phyloP scores from a whole-genome alignment of 2,888 invertebrate genomes.

The Dasysyrphus albostriatus region DNA sequence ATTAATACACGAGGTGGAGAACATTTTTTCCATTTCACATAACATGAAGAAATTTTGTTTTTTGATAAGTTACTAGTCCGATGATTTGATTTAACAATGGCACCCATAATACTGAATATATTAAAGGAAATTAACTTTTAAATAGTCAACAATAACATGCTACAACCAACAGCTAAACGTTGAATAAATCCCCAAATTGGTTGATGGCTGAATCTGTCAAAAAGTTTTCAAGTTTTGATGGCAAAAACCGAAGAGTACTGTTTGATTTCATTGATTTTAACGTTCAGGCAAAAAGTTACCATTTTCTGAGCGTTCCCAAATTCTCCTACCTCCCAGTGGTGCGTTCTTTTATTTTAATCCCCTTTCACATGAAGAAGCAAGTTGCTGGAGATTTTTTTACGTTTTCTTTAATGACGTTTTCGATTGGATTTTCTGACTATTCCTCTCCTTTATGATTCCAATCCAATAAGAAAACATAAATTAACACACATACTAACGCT shows the following conservation, averaged over 20 bases:
- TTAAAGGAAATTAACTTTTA: slow-evolving; percentile 53
- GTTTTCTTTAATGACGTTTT: too few relatives aligned
- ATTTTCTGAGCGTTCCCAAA: not conserved
- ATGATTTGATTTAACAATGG: slow-evolving; percentile 38
- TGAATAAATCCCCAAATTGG: slow-evolving; percentile 21
- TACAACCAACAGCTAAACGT: slow-evolving; percentile 39
- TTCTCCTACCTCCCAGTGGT: too few relatives aligned
- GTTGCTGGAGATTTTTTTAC: too few relatives aligned
- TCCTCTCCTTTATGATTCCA: too few relatives aligned
- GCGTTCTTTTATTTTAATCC: too few relatives aligned
- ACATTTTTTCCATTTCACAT: slow-evolving; percentile 57
- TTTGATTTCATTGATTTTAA: not conserved
- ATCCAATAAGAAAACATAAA: too few relatives aligned
- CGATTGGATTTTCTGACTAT: too few relatives aligned
- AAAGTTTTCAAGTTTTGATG: slow-evolving; percentile 17
- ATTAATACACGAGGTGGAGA: slow-evolving; percentile 46
- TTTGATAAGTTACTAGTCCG: slow-evolving; percentile 64
- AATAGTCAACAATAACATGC: slow-evolving; percentile 59
- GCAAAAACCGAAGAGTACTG: not conserved
- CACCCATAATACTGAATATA: slow-evolving; percentile 70
- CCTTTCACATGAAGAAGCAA: too few relatives aligned
- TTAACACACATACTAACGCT: too few relatives aligned
- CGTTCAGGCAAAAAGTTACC: not conserved
- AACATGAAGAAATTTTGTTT: slow-evolving; percentile 26
- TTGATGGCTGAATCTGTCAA: slow-evolving; percentile 29